Percentiles rank a stretch among this genome's conserved stretches.
Evolutionary conservation across 1,140 invertebrate species (phyloP).

Genomic region (Thereuonema tuberculata): DNA sequence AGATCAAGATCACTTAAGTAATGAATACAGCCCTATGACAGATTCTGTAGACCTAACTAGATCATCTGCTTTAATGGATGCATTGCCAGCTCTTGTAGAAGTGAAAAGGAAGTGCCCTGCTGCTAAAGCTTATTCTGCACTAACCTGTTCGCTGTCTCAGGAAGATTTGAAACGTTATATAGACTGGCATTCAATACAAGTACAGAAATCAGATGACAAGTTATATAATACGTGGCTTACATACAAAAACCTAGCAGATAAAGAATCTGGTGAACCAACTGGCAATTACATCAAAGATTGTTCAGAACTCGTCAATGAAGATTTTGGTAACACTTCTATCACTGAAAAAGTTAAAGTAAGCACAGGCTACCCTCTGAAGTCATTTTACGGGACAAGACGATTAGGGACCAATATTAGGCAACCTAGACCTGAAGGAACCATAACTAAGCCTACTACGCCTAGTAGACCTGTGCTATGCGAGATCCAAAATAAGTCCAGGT

Average conservation of each 20-base stretch:
- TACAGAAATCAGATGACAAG: neutral
- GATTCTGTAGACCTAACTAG: neutral
- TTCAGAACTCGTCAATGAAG: neutral
- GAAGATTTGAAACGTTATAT: neutral
- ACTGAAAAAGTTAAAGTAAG: neutral
- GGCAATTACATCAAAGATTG: neutral
- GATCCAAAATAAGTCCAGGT: neutral
- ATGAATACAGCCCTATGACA: neutral
- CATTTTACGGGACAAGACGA: neutral
- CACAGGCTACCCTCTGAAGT: neutral
- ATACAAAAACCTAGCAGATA: neutral
- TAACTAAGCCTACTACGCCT: neutral
- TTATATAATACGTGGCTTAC: neutral
- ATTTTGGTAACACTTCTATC: neutral
- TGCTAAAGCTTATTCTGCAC: neutral
- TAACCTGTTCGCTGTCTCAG: neutral
- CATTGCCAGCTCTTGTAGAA: neutral
- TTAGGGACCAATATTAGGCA: neutral
- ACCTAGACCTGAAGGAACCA: neutral
- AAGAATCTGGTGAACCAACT: neutral
- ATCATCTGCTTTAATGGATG: neutral
- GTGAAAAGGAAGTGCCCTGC: neutral
- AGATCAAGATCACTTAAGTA: neutral
- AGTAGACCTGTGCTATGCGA: neutral
- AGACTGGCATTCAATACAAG: neutral